Evolutionary conservation across 2,113 vertebrate genomes (phyloP).

Genomic region (Suricata suricatta): DNA sequence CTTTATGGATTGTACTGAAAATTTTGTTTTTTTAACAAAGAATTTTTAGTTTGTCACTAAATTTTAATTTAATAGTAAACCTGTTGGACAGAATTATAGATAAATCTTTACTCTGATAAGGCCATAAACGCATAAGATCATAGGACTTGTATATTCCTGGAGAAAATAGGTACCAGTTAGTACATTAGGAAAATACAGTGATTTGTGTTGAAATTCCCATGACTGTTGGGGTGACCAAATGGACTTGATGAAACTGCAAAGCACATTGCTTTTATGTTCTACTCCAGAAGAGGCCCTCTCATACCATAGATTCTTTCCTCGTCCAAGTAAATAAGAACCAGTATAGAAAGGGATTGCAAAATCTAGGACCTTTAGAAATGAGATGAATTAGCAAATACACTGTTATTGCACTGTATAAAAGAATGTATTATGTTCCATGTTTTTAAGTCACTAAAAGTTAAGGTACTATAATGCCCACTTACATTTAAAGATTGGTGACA

Average conservation of each 20-base stretch:
- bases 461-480: background rate
- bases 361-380: constrained; percentile 10
- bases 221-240: background rate
- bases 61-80: too few species aligned
- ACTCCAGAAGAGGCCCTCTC: background rate
- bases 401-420: background rate
- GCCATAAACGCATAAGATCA: background rate
- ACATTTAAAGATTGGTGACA: constrained; percentile 33
- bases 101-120: background rate
- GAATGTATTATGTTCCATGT: background rate
- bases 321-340: background rate
- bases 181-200: background rate
- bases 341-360: background rate
- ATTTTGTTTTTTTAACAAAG: background rate
- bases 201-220: background rate
- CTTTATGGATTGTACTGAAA: background rate
- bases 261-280: background rate
- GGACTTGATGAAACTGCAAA: background rate
- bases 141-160: background rate
- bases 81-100: background rate
- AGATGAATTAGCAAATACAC: background rate
- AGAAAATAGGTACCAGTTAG: background rate
- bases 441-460: constrained; percentile 36
- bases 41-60: background rate
- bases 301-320: background rate